Evolutionary conservation across 2,113 vertebrate genomes (phyloP).

Genomic region (Nesospiza acunhae): DNA sequence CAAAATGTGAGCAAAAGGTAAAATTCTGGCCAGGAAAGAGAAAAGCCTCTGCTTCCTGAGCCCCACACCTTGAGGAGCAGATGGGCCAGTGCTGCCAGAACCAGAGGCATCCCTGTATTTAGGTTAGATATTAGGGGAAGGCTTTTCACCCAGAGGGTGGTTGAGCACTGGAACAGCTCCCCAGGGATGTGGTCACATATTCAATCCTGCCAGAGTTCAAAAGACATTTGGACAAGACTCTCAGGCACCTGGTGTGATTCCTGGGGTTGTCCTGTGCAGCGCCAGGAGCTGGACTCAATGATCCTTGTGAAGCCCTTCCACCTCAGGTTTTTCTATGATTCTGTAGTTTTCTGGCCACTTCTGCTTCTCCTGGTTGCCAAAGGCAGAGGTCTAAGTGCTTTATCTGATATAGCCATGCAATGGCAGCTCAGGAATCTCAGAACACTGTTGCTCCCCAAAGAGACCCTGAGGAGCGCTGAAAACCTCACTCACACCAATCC

Average conservation of each 20-base stretch:
- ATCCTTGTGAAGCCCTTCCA: neutral
- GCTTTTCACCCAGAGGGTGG: neutral
- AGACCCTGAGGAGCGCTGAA: neutral
- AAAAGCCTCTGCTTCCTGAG: neutral
- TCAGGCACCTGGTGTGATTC: neutral
- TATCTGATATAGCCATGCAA: neutral
- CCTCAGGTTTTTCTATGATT: neutral
- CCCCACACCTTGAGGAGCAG: neutral
- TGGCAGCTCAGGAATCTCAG: neutral
- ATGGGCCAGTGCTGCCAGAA: neutral
- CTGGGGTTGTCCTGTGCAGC: neutral
- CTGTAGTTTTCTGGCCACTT: neutral
- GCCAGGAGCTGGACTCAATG: neutral
- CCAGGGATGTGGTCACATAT: neutral
- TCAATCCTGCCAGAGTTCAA: neutral
- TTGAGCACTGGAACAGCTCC: neutral
- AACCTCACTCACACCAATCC: rapidly evolving
- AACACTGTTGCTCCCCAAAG: neutral
- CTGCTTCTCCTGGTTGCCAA: neutral
- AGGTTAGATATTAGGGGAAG: neutral
- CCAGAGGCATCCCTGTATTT: neutral
- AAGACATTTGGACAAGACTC: neutral
- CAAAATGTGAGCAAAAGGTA: neutral
- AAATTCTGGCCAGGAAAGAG: neutral
- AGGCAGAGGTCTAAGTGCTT: neutral